Conservation (phyloP, 2,113 vertebrate genomes). For the Melanerpes aurifrons region DNA sequence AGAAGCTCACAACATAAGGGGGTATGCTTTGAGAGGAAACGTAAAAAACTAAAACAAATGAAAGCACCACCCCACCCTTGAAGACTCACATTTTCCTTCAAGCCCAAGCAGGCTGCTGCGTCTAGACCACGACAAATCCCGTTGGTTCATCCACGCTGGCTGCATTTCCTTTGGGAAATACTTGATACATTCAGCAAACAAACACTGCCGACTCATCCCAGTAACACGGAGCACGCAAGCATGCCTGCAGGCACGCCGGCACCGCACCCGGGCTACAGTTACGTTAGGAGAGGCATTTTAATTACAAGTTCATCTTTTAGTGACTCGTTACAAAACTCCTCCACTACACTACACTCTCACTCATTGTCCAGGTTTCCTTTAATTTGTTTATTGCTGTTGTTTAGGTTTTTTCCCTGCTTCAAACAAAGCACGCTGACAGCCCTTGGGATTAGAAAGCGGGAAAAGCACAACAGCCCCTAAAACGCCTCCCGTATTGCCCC, state of each 20-base stretch:
- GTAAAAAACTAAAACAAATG: not conserved
- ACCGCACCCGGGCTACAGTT: not conserved
- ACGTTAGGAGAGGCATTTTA: not conserved
- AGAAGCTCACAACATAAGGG: not conserved
- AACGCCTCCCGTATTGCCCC: fast-evolving
- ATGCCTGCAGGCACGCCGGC: not conserved
- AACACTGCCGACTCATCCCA: not conserved
- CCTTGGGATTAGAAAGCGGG: not conserved
- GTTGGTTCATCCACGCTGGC: not conserved
- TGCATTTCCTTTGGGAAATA: conserved; percentile 13
- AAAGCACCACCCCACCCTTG: not conserved
- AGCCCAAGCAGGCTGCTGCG: not conserved
- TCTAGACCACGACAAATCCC: not conserved
- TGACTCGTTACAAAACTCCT: not conserved
- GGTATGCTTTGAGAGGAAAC: not conserved
- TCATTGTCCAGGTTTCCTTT: not conserved
- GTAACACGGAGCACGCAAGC: not conserved
- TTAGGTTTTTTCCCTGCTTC: no score
- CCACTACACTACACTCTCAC: not conserved
- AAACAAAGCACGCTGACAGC: not conserved
- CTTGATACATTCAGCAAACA: not conserved
- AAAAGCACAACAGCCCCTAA: not conserved
- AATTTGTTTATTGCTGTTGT: no score
- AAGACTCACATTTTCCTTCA: not conserved
- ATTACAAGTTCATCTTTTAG: not conserved